A percentile compares a stretch with the other conserved stretches of the same genome.
These are phyloP conservation scores for Hippopotamyrus pictus DNA, from an alignment of 2,797 vertebrate species.

Conservation along the genomic window DNA sequence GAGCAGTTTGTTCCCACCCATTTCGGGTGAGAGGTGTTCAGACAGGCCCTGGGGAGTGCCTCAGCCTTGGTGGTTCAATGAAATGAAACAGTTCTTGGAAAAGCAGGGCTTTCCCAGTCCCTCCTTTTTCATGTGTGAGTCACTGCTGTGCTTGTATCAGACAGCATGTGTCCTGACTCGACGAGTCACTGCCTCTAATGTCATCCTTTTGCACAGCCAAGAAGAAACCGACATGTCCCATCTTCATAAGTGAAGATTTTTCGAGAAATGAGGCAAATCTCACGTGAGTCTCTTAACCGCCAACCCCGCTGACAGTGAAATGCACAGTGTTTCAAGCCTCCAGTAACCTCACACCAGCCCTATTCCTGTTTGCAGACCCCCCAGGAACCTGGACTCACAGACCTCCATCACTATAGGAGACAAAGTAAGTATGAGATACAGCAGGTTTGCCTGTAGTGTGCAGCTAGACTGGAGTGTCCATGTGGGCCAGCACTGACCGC, in stretches of 20 bases:
- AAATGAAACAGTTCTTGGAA: neutral
- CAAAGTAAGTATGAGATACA: neutral
- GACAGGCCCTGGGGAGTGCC: neutral
- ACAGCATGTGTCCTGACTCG: neutral
- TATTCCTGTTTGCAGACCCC: conserved; percentile 45
- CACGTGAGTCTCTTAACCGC: neutral
- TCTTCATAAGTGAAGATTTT: neutral
- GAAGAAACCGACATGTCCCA: neutral
- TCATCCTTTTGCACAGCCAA: neutral
- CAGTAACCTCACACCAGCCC: neutral
- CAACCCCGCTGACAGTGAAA: neutral
- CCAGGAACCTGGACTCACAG: conserved; percentile 65
- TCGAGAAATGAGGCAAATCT: neutral
- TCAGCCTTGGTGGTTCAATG: neutral
- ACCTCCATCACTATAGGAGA: conserved; percentile 68
- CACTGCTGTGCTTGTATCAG: neutral
- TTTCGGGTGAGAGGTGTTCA: neutral
- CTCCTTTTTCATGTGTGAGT: neutral
- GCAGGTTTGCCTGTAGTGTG: neutral
- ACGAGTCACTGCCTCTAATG: neutral
- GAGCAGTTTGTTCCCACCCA: neutral
- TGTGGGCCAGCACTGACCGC: neutral
- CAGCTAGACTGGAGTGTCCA: neutral
- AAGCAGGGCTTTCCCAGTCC: neutral
- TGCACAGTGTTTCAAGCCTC: neutral